These are phyloP conservation scores for Prionace glauca DNA, from an alignment of 2,797 vertebrate species.

Conservation along the genomic window DNA sequence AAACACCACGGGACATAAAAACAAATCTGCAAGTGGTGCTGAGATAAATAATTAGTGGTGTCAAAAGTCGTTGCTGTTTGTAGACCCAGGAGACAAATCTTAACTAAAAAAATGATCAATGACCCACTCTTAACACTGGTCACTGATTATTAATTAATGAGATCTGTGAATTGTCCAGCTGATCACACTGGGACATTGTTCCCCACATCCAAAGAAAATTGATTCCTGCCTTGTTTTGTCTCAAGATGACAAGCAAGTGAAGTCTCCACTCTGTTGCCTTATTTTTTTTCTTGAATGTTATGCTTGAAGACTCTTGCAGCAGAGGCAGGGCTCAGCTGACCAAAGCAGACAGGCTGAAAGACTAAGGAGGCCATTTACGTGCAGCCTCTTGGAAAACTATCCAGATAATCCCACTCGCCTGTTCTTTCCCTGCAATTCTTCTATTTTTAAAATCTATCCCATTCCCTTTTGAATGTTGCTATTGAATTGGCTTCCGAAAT, in stretches of 20 bases:
- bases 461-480: background rate
- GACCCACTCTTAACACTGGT: background rate
- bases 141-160: background rate
- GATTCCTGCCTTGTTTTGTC: no score
- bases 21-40: background rate
- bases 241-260: background rate
- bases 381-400: background rate
- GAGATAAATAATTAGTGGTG: background rate
- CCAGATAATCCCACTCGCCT: no score
- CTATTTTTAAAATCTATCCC: background rate
- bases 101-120: constrained; percentile 3
- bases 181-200: background rate
- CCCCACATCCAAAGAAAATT: background rate
- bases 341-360: background rate
- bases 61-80: background rate
- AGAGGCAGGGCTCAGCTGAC: background rate
- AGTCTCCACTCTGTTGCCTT: background rate
- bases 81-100: background rate
- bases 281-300: background rate
- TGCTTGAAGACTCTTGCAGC: background rate
- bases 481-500: background rate
- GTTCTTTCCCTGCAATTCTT: background rate
- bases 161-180: background rate
- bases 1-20: background rate
- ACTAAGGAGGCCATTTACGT: background rate